Conservation (phyloP, 1,140 invertebrate species). For the Drosophila burlai region DNA sequence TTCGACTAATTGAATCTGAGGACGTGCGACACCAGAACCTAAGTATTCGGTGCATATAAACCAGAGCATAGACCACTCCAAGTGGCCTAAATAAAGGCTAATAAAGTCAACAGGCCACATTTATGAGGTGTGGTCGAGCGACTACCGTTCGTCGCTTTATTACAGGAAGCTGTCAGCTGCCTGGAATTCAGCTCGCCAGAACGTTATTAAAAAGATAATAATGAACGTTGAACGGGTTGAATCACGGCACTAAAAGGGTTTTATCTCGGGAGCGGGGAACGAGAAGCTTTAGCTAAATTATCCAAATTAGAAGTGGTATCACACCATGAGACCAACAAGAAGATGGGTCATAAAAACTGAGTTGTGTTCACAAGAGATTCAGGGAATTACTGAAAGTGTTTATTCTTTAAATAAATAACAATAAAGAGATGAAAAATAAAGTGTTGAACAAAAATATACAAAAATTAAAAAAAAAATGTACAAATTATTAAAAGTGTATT, state of each 20-base stretch:
- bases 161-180: conserved; percentile 72
- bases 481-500: too few species aligned
- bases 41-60: conserved; percentile 32
- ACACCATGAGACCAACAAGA: conserved; percentile 2
- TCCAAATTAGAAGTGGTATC: conserved; percentile 21
- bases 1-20: conserved; percentile 72
- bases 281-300: neutral
- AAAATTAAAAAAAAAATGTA: too few species aligned
- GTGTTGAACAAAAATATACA: too few species aligned
- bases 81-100: conserved; percentile 9
- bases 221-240: conserved; percentile 29
- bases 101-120: conserved; percentile 39
- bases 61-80: conserved; percentile 5
- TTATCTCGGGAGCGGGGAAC: conserved; percentile 47
- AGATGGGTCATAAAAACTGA: conserved; percentile 1
- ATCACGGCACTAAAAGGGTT: conserved; percentile 33
- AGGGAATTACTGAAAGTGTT: too few species aligned
- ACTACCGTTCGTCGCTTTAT: conserved; percentile 64
- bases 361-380: neutral
- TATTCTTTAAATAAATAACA: neutral
- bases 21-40: conserved; percentile 55
- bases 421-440: too few species aligned
- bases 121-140: conserved; percentile 31
- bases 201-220: conserved; percentile 75
- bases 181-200: conserved; percentile 32